Evolutionary conservation across 2,113 vertebrate genomes (phyloP).

Genomic region (Triplophysa dalaica): DNA sequence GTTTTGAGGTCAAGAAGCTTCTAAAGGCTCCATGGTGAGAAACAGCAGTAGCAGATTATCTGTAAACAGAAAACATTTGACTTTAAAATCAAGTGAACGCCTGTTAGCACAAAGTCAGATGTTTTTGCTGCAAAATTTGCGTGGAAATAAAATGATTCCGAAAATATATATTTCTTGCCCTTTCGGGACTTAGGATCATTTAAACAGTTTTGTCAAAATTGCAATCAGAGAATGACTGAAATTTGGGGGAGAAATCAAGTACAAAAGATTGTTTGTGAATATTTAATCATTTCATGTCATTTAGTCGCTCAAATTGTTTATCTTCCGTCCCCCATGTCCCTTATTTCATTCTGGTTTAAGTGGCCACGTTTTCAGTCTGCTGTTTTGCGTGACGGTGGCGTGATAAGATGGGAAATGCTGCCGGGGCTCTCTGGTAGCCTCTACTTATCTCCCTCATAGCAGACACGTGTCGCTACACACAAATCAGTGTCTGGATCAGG

Average conservation of each 20-base stretch:
- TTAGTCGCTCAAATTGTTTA: neutral
- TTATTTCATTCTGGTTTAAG: conserved; percentile 15
- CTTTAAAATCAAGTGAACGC: neutral
- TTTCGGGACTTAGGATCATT: too few species aligned
- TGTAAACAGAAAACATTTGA: neutral
- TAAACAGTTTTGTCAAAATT: too few species aligned
- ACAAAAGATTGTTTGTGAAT: neutral
- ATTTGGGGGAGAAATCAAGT: too few species aligned
- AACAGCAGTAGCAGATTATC: conserved; percentile 3
- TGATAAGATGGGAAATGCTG: conserved; percentile 24
- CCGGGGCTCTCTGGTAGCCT: conserved; percentile 12
- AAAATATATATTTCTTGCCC: neutral
- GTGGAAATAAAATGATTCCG: neutral
- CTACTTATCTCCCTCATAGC: conserved; percentile 18
- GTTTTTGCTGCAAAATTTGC: neutral
- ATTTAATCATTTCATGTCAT: neutral
- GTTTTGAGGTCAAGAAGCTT: neutral
- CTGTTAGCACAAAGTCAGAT: neutral
- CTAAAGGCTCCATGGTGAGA: neutral
- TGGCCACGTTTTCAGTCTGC: conserved; percentile 6
- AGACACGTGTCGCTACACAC: conserved; percentile 35
- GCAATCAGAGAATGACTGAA: too few species aligned
- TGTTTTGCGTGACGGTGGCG: conserved; percentile 5
- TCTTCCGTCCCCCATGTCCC: neutral
- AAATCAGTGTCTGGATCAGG: conserved; percentile 63